Percentiles rank a stretch among this genome's conserved stretches.
phyloP scores from a whole-genome alignment of 2,888 invertebrate genomes.

The Sepiola atlantica region DNA sequence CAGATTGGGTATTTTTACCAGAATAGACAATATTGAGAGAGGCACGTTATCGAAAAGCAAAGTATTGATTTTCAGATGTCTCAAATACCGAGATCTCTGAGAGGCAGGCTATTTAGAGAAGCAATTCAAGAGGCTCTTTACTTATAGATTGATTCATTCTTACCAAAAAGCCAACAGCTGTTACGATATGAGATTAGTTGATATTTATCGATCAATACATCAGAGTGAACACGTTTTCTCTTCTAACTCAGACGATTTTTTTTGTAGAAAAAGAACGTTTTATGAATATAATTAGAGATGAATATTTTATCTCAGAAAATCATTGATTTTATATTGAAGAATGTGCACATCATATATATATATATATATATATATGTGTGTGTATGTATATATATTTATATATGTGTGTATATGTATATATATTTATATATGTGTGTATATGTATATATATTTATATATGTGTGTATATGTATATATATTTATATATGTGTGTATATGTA shows the following conservation, averaged over 20 bases:
- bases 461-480: too few species aligned
- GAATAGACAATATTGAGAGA: background rate
- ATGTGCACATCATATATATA: too few species aligned
- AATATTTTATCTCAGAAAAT: background rate
- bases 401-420: too few species aligned
- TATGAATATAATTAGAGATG: background rate
- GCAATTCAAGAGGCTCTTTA: background rate
- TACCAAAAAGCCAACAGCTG: slow-evolving; percentile 2
- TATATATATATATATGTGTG: too few species aligned
- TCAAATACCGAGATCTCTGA: background rate
- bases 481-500: too few species aligned
- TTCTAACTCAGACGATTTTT: background rate
- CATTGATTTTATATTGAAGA: background rate
- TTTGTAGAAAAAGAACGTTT: background rate
- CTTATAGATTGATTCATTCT: background rate
- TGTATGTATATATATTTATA: too few species aligned
- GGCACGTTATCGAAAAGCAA: background rate
- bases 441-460: too few species aligned
- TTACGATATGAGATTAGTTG: background rate
- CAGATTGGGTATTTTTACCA: too few species aligned
- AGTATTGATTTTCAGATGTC: background rate
- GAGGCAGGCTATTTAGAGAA: background rate
- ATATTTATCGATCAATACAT: background rate
- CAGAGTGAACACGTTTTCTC: background rate
- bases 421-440: too few species aligned